phyloP scores from a whole-genome alignment of 2,113 vertebrate genomes.

The Mohoua ochrocephala region DNA sequence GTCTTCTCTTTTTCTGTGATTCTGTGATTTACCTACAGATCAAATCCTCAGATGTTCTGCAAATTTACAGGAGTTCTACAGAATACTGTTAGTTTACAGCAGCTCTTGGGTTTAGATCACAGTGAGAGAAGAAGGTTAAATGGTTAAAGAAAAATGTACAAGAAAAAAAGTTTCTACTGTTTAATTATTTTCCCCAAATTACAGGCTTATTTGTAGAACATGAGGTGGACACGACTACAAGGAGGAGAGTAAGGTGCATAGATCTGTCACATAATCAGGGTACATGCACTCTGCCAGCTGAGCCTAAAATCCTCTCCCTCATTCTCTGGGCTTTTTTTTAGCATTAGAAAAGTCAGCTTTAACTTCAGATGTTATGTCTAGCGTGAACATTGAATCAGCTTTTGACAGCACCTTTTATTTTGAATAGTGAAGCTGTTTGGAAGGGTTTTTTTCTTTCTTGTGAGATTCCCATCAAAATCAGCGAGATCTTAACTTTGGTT shows the following conservation, averaged over 20 bases:
- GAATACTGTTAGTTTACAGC: neutral
- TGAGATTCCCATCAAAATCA: neutral
- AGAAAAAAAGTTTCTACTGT: neutral
- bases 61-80: neutral
- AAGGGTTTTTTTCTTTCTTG: neutral
- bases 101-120: neutral
- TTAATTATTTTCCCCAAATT: neutral
- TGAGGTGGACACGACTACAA: neutral
- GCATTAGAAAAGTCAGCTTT: neutral
- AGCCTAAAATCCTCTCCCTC: neutral
- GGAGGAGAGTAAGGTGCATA: neutral
- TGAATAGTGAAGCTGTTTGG: neutral
- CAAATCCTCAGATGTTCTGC: neutral
- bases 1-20: neutral
- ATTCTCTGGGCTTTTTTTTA: neutral
- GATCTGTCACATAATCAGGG: neutral
- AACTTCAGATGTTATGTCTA: neutral
- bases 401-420: neutral
- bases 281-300: neutral
- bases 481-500: neutral
- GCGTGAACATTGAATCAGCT: neutral
- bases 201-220: neutral
- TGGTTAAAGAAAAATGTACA: neutral
- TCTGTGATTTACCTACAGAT: neutral
- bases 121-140: neutral